phyloP scores from a whole-genome alignment of 2,113 vertebrate genomes.

The Ceyx melanurus region DNA sequence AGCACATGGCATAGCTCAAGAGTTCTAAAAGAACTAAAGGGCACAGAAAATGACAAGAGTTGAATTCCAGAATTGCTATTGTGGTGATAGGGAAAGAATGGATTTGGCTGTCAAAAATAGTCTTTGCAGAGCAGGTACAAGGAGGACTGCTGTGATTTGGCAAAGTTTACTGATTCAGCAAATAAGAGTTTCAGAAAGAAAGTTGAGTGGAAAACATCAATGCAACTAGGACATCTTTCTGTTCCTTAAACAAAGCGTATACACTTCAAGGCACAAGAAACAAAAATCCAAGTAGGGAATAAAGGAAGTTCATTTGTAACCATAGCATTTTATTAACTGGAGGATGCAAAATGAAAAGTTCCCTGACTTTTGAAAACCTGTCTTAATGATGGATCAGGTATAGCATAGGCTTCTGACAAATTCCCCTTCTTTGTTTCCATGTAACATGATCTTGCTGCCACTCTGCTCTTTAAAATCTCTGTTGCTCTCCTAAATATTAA shows the following conservation, averaged over 20 bases:
- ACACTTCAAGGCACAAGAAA: slow-evolving; percentile 2
- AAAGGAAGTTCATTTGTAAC: slow-evolving; percentile 41
- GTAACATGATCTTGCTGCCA: not conserved
- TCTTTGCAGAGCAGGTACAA: not conserved
- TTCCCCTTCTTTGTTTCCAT: not conserved
- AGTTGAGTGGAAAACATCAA: not conserved
- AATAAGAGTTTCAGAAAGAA: not conserved
- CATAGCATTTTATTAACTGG: slow-evolving; percentile 9
- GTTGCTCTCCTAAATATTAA: not conserved
- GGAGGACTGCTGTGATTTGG: not conserved
- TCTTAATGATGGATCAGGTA: not conserved
- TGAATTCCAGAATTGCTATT: not conserved
- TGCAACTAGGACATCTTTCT: not conserved
- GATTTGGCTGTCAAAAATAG: not conserved
- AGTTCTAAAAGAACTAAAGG: not conserved
- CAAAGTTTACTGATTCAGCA: not conserved
- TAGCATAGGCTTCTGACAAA: not conserved
- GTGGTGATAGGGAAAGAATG: not conserved
- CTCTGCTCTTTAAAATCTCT: not conserved
- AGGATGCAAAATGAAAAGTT: not conserved
- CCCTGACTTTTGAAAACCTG: not conserved
- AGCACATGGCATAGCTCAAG: not conserved
- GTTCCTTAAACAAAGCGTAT: not conserved
- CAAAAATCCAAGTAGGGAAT: slow-evolving; percentile 18
- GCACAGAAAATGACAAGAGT: not conserved